A percentile compares a stretch with the other conserved stretches of the same genome.
phyloP scores from a whole-genome alignment of 30 jellyfish, hydroid and myxozoan species.

The Pseudorhiza aurosa region DNA sequence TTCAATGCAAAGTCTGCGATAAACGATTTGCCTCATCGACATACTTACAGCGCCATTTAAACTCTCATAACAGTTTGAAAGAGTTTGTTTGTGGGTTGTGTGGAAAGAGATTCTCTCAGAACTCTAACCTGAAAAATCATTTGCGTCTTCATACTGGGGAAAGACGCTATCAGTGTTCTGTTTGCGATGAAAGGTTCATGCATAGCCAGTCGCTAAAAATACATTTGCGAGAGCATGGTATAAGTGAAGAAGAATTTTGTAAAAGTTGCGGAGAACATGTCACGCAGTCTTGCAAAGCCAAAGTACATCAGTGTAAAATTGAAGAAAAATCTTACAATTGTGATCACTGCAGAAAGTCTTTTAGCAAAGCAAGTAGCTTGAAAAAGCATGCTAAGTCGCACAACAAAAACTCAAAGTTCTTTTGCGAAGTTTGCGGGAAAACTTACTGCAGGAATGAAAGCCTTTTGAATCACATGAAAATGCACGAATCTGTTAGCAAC shows the following conservation, averaged over 20 bases:
- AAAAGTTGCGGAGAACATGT: background rate
- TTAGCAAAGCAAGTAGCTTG: background rate
- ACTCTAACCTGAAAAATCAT: background rate
- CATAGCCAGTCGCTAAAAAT: background rate
- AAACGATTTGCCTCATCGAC: slow-evolving; percentile 18
- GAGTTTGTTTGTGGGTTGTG: background rate
- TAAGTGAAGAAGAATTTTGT: background rate
- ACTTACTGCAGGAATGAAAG: background rate
- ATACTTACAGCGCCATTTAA: slow-evolving; percentile 19
- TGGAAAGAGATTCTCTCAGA: background rate
- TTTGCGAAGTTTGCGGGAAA: slow-evolving; percentile 29
- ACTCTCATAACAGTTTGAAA: background rate
- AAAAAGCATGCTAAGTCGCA: slow-evolving; percentile 5
- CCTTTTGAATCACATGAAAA: slow-evolving; percentile 11
- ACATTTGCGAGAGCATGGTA: background rate
- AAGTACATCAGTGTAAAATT: background rate
- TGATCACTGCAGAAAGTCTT: background rate
- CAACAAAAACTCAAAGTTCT: background rate
- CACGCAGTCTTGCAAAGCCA: background rate
- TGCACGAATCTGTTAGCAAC: background rate
- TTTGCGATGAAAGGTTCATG: slow-evolving; percentile 12
- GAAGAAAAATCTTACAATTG: background rate
- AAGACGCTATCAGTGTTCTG: slow-evolving; percentile 6
- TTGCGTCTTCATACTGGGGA: slow-evolving; percentile 16
- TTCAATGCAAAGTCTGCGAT: slow-evolving; percentile 22